Evolutionary conservation across 1,140 invertebrate genomes (phyloP), one percentile per base, ranked within the genome.

Genomic region (Bombus superbus): DNA sequence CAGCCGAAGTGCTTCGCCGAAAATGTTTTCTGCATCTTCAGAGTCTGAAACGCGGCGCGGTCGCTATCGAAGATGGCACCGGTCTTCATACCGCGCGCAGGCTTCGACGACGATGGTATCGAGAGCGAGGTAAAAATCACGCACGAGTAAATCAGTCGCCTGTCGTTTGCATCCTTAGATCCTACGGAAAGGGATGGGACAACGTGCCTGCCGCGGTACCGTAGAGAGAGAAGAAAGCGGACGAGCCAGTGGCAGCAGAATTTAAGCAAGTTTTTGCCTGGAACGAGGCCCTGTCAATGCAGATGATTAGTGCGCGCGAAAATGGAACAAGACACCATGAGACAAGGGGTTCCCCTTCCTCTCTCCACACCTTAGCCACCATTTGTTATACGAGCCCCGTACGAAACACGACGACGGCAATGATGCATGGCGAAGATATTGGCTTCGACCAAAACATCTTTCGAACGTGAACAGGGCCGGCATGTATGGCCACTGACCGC

Each of bases 261-360:
- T 93, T 93, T 92, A 92, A 94, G 92, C 91, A 90, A 93, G 90
- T 94, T 93, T 93, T 93, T 94, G 89, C 89, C 68, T 42, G 57
- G 88, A 91, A 91, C 88, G 77, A 74, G 89, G 79, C 85, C 87
- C 90, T 94, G 92, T 94, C 93, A 91, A 92, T 93, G 91, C 88
- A 85, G 90, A 94, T 94, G 93, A 94, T 93, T 94, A 92, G 92
- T 94, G 89, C 89, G 84, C 88, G 91, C 81, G 90, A 93, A 93
- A 94, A 93, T 93, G 91, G 92, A 91, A 93, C 90, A 89, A 89
- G 92, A 93, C 88, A 91, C 85, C 88, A 84, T 83, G 88, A 92
- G 90, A 92, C 91, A 89, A 87, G 90, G 77, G 75, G 44, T 66
- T 81, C 86, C 86, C 72, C 64, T 68, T 78, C 75, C 81, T 86